Evolutionary conservation across 2,797 vertebrate genomes (phyloP).

Genomic region (Hozukius guyotensis): DNA sequence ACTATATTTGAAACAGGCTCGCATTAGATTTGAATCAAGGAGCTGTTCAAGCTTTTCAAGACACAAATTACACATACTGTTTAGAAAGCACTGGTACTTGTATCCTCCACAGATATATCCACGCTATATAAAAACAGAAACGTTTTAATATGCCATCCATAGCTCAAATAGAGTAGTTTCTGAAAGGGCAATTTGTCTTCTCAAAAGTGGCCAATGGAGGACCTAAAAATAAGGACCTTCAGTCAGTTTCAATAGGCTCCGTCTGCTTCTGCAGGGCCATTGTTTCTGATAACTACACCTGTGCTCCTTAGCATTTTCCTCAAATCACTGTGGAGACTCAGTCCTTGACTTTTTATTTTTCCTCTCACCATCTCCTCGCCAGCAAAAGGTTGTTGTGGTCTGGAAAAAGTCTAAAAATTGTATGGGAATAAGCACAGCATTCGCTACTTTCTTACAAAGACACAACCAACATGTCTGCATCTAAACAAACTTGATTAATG

Average conservation of each 20-base stretch:
- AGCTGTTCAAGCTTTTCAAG: background rate
- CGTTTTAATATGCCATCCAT: background rate
- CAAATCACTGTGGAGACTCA: background rate
- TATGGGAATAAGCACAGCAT: background rate
- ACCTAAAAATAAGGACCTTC: background rate
- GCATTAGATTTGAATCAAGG: background rate
- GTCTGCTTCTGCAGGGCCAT: background rate
- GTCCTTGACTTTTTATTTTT: background rate
- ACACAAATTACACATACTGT: background rate
- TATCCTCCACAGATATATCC: background rate
- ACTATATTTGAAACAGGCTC: background rate
- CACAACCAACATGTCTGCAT: background rate
- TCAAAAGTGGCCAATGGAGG: background rate
- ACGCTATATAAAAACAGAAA: background rate
- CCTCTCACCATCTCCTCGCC: background rate
- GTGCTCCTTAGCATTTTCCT: background rate
- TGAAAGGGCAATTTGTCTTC: background rate
- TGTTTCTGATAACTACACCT: background rate
- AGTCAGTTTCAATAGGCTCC: background rate
- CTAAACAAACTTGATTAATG: background rate
- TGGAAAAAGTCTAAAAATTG: background rate
- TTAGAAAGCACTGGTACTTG: background rate
- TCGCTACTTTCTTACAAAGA: background rate
- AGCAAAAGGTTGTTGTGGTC: background rate
- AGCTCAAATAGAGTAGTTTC: background rate